phyloP scores from a whole-genome alignment of 2,797 vertebrate species.

The Podarcis siculus region DNA sequence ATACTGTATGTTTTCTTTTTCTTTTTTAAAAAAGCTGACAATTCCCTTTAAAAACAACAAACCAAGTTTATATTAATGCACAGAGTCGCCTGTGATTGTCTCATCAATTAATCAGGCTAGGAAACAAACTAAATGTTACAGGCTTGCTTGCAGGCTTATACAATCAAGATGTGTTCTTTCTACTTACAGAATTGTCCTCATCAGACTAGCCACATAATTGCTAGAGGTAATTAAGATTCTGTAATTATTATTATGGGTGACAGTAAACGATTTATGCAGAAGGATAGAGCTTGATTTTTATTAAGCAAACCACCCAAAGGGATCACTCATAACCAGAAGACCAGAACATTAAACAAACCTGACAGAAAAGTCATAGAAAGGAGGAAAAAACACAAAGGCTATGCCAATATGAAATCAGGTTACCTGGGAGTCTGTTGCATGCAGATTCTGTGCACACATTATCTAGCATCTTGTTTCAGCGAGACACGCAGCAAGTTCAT shows the following conservation, averaged over 20 bases:
- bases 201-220: conserved; percentile 60
- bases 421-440: background rate
- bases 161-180: conserved; percentile 62
- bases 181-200: conserved; percentile 42
- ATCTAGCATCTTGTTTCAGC: background rate
- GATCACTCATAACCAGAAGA: conserved; percentile 28
- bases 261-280: conserved; percentile 32
- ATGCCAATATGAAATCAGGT: background rate
- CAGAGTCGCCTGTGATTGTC: background rate
- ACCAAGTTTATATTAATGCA: background rate
- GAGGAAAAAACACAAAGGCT: background rate
- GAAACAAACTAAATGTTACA: conserved; percentile 9
- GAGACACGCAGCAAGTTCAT: background rate
- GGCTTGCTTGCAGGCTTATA: conserved; percentile 41
- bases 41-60: background rate
- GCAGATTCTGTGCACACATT: background rate
- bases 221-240: conserved; percentile 52
- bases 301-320: conserved; percentile 35
- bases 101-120: conserved; percentile 36
- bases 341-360: conserved; percentile 37
- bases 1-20: background rate
- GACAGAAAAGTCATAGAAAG: conserved; percentile 38
- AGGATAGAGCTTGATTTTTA: conserved; percentile 30
- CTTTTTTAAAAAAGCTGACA: background rate
- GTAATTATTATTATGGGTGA: conserved; percentile 63